Evolutionary conservation across 2,113 vertebrate species (phyloP), one percentile per base, ranked within the genome.

Genomic region (Clarias batrachus): DNA sequence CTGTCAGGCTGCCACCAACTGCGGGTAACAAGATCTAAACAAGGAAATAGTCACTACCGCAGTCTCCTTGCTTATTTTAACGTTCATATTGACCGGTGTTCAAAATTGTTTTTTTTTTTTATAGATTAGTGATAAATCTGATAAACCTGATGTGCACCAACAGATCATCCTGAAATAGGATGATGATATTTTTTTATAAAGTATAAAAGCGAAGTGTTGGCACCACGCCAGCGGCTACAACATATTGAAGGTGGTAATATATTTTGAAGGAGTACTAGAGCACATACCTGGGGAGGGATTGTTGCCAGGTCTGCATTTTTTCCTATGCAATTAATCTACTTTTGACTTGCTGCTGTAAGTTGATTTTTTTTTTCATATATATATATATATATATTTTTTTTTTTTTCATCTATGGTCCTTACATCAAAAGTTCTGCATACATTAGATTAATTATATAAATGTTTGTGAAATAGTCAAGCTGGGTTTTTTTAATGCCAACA

Each of bases 331-430:
- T 79, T 79, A 79, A 79, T 79, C 77, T 79, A 79, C 56, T 79
- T 59, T 79, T 79, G 77, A 79, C 54, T 30, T 79, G 54, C 56
- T 79, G 77, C 77, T 79, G n/a, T 59, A 79, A 33, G 77, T 59
- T 79, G 27, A 25, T 79, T 52, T 23, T 73, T 73, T 41, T 27
- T 41, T 41, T 41, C 4, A 37, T 37, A 37, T 37, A 37, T 37
- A 37, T 37, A 37, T 37, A 37, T 37, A 37, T 37, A 37, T 37
- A 37, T 37, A 37, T 73, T 41, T 41, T 41, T 30, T 78, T 77
- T 70, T 70, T 27, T 60, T 19, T 19, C 2, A 79, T 59, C 27
- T 16, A 12, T 79, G 76, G 54, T 30, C 76, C n/a, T 78, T 57
- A 30, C 2, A 14, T 27, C 19, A 14, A 8, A 54, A 0, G 76